A percentile compares a stretch with the other conserved stretches of the same genome.
phyloP scores from a whole-genome alignment of 2,797 vertebrate genomes.

The Tangara arthus region DNA sequence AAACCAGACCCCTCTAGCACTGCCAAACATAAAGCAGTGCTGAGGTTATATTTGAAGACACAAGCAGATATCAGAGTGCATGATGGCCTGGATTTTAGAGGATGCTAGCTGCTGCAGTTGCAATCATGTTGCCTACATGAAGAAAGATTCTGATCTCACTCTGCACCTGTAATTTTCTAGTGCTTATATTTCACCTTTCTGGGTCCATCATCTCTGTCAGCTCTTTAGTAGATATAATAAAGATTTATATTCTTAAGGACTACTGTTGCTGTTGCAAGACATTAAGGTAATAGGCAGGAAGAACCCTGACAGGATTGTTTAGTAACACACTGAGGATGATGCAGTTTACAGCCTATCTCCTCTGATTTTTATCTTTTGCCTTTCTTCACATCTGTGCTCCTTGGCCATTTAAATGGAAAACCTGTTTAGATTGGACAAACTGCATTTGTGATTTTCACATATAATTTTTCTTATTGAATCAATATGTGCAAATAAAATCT shows the following conservation, averaged over 20 bases:
- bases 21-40: neutral
- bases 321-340: neutral
- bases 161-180: neutral
- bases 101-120: neutral
- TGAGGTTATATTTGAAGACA: neutral
- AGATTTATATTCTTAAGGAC: neutral
- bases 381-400: neutral
- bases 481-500: neutral
- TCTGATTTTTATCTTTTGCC: neutral
- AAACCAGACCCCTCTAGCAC: neutral
- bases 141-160: neutral
- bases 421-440: neutral
- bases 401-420: neutral
- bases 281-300: neutral
- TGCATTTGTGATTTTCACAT: neutral
- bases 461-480: neutral
- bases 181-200: neutral
- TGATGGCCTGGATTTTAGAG: neutral
- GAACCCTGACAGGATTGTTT: neutral
- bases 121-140: neutral
- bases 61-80: neutral
- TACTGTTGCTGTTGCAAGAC: neutral
- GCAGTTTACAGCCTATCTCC: neutral
- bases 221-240: neutral
- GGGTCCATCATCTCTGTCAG: neutral